phyloP scores from a whole-genome alignment of 2,797 vertebrate species.

The Pempheris klunzingeri region DNA sequence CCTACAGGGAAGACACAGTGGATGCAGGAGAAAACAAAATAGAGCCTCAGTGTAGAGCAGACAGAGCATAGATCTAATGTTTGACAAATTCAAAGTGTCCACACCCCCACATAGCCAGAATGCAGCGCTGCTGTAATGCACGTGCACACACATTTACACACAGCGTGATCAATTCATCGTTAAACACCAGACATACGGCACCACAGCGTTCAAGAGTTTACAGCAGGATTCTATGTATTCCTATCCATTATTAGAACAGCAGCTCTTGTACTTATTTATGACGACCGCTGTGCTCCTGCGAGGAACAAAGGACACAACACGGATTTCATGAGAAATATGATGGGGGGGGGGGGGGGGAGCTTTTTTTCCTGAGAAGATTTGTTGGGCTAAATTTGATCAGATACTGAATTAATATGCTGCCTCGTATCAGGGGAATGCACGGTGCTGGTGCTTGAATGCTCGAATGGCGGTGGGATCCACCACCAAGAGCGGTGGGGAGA shows the following conservation, averaged over 20 bases:
- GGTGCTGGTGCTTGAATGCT: neutral
- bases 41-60: neutral
- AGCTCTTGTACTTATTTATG: constrained; percentile 8
- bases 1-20: constrained; percentile 14
- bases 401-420: constrained; percentile 26
- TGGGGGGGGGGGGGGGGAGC: neutral
- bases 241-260: neutral
- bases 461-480: neutral
- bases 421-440: constrained; percentile 3
- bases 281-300: neutral
- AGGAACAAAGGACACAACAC: constrained; percentile 7
- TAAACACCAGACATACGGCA: neutral
- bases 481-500: neutral
- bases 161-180: neutral
- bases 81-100: neutral
- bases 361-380: constrained; percentile 13
- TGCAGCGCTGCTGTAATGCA: neutral
- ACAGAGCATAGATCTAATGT: neutral
- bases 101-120: neutral
- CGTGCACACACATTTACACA: neutral
- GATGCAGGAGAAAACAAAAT: constrained; percentile 8
- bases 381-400: constrained; percentile 40
- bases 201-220: neutral
- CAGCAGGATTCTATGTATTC: neutral
- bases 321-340: neutral